phyloP scores from a whole-genome alignment of 2,888 invertebrate species.

The Erebia aethiops region DNA sequence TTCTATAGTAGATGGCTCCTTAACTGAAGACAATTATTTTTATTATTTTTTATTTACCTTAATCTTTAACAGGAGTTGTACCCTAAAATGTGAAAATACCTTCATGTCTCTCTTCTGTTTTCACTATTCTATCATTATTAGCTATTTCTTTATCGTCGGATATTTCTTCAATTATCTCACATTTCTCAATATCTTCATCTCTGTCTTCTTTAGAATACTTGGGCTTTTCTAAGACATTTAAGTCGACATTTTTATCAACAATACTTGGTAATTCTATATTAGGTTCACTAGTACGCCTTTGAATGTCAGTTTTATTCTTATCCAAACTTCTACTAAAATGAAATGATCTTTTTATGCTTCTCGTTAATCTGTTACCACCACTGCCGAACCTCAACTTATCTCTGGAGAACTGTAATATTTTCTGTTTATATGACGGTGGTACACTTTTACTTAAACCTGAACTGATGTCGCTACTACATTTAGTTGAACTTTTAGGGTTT shows the following conservation, averaged over 20 bases:
- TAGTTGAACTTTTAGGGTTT: conserved; percentile 72
- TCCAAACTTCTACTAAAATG: conserved; percentile 77
- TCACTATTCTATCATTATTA: conserved; percentile 65
- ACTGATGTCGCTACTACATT: conserved; percentile 71
- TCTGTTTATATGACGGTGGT: conserved; percentile 79
- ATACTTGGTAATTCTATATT: conserved; percentile 62
- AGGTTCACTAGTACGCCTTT: conserved; percentile 75
- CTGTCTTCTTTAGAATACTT: conserved; percentile 71
- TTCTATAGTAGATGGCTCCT: conserved; percentile 87
- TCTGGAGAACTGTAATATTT: conserved; percentile 75
- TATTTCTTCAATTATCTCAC: conserved; percentile 72
- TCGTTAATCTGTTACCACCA: conserved; percentile 73
- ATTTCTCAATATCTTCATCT: conserved; percentile 72
- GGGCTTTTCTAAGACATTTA: conserved; percentile 59
- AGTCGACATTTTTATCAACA: conserved; percentile 50
- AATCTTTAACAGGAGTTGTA: not conserved
- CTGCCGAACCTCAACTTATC: conserved; percentile 77
- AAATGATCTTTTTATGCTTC: conserved; percentile 77
- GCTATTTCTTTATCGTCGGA: conserved; percentile 70
- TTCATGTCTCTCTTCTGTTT: conserved; percentile 63
- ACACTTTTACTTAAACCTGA: conserved; percentile 78
- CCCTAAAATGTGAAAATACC: conserved; percentile 47
- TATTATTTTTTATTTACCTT: not conserved
- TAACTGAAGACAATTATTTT: conserved; percentile 54
- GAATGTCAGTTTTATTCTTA: conserved; percentile 68